Base-by-base conservation (phyloP, 2,888 invertebrate species). In the Leucophora obtusa region DNA sequence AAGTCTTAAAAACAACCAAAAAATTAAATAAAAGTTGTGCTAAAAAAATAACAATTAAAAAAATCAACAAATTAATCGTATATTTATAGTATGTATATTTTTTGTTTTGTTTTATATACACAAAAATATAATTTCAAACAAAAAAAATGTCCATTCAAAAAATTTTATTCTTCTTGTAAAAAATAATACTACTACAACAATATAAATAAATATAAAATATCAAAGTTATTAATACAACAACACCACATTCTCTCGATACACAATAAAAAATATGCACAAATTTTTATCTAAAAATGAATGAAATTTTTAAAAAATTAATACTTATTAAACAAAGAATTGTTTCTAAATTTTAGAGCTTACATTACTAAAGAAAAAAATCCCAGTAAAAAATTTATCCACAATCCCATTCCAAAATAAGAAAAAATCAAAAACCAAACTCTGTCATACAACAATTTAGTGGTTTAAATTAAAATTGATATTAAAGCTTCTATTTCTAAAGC, bases 321-420 rank as follows among this genome's bases (percentile, higher is more conserved):
- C 43, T 50, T 50, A 50, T 21, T 15, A 63, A 60, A 47, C 17
- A 56, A 60, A 28, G 7, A 70, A 47, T 71, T 77, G 43, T 78
- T 78, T 78, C 71, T 51, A 68, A 63, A 71, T 65, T 78, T 72
- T 72, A 72, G 71, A 78, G 71, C 77, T 78, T 78, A 60, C 51
- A 54, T 53, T 21, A 65, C 53, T 65, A 8, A 51, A 50, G 51
- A 65, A 15, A 70, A 63, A 15, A 56, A 33, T 47, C 43, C n/a
- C 5, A n/a, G 33, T 17, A 17, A 60, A 70, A 35, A 28, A 28
- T 7, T 50, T 24, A 47, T 43, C 18, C 8, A 35, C 18, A 17
- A 28, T 9, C 18, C 18, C 10, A 18, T 17, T 35, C 54, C 60
- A 14, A 47, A 35, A 11, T 59, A 5, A 24, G 47, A 35, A 54